These are phyloP conservation scores for Drosophila buzzatii DNA, from an alignment of 2,888 invertebrate genomes.

Conservation along the genomic window DNA sequence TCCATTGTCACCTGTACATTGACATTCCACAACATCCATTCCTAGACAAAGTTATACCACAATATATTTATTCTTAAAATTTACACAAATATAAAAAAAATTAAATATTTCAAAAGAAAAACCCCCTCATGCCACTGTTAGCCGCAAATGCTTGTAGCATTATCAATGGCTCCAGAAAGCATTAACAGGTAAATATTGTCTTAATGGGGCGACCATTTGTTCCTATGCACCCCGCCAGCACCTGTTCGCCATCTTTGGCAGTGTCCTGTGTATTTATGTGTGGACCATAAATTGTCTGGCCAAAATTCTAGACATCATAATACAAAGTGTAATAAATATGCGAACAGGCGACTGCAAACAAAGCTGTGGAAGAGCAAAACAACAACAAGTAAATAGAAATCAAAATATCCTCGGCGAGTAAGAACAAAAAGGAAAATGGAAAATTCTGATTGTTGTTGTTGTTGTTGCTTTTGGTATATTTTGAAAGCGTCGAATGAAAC, in stretches of 20 bases:
- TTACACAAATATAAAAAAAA: too few species aligned
- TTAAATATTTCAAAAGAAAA: not conserved
- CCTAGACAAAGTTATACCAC: too few species aligned
- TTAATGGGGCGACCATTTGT: constrained; percentile 54
- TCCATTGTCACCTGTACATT: too few species aligned
- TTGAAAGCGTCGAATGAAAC: constrained; percentile 7
- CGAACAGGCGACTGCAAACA: constrained; percentile 54
- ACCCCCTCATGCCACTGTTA: not conserved
- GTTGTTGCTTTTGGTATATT: not conserved
- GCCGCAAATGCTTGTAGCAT: constrained; percentile 13
- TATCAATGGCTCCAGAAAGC: constrained; percentile 35
- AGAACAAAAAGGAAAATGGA: constrained; percentile 24
- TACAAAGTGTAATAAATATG: constrained; percentile 74
- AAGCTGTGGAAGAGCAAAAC: constrained; percentile 8
- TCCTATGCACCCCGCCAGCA: not conserved
- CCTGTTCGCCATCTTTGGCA: not conserved
- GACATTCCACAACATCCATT: too few species aligned
- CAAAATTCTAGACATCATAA: constrained; percentile 74
- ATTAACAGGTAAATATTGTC: constrained; percentile 52
- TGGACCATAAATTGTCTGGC: constrained; percentile 72
- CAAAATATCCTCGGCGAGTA: constrained; percentile 61
- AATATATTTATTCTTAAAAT: too few species aligned
- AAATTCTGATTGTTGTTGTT: constrained; percentile 9
- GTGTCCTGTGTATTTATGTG: constrained; percentile 12
- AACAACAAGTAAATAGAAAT: constrained; percentile 58